These are phyloP conservation scores for Heteropelma amictum DNA, from an alignment of 2,888 invertebrate genomes.

Conservation along the genomic window DNA sequence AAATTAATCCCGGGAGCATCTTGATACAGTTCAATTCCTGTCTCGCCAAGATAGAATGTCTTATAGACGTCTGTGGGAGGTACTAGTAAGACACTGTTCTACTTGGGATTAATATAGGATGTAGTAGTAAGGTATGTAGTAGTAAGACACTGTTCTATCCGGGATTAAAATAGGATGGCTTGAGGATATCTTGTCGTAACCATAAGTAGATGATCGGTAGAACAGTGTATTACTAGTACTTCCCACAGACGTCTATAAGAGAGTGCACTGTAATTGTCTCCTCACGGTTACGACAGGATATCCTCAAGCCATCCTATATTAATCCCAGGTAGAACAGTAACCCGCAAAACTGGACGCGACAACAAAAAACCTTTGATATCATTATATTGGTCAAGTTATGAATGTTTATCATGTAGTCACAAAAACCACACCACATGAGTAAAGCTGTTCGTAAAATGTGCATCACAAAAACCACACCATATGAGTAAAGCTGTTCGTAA, in stretches of 20 bases:
- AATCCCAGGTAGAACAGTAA: not conserved
- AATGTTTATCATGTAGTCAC: too few species aligned
- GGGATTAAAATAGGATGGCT: too few species aligned
- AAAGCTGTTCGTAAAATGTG: not conserved
- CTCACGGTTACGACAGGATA: slow-evolving; percentile 13
- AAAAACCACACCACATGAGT: too few species aligned
- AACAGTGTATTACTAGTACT: not conserved
- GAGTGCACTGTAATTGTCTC: slow-evolving; percentile 2
- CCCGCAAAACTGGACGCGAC: too few species aligned
- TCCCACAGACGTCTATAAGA: slow-evolving; percentile 9
- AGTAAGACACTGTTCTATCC: too few species aligned
- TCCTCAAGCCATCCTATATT: slow-evolving; percentile 7
- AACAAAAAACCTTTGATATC: too few species aligned
- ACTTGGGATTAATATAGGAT: not conserved
- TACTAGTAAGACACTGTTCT: not conserved
- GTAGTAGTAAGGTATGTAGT: too few species aligned
- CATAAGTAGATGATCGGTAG: not conserved
- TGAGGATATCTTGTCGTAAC: not conserved
- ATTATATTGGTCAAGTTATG: too few species aligned
- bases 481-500: too few species aligned
- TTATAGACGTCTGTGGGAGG: not conserved
- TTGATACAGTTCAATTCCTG: not conserved
- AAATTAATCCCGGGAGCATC: not conserved
- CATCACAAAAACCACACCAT: too few species aligned
- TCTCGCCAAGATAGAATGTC: not conserved